Evolutionary conservation across 2,113 vertebrate species (phyloP).

Genomic region (Lichenostomus cassidix): DNA sequence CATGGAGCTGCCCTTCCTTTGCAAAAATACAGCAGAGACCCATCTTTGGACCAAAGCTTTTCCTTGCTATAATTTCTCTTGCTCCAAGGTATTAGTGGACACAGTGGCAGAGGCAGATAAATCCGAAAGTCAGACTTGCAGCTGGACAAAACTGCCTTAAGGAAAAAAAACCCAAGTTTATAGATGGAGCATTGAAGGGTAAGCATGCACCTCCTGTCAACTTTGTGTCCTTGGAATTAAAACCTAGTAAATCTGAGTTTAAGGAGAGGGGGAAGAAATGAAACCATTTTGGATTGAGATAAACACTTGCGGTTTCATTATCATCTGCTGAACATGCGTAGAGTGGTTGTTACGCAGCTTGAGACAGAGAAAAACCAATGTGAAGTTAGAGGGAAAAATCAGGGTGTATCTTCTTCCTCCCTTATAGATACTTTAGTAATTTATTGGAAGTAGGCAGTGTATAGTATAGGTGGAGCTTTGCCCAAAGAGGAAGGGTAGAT

Average conservation of each 20-base stretch:
- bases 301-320: background rate
- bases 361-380: background rate
- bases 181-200: background rate
- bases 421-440: background rate
- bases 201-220: background rate
- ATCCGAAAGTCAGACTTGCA: background rate
- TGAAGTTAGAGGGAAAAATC: background rate
- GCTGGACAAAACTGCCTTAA: background rate
- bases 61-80: background rate
- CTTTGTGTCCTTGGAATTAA: background rate
- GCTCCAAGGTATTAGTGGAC: background rate
- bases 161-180: background rate
- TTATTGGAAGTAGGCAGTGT: background rate
- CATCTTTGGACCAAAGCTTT: background rate
- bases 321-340: background rate
- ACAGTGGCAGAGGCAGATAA: background rate
- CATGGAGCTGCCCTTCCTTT: background rate
- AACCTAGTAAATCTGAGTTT: background rate
- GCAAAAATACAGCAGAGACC: background rate
- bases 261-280: accelerated
- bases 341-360: background rate
- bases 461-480: background rate
- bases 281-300: background rate
- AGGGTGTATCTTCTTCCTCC: background rate
- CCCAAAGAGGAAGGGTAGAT: background rate